These are phyloP conservation scores for Apotomis betuletana DNA, from an alignment of 2,888 invertebrate genomes.

Conservation along the genomic window DNA sequence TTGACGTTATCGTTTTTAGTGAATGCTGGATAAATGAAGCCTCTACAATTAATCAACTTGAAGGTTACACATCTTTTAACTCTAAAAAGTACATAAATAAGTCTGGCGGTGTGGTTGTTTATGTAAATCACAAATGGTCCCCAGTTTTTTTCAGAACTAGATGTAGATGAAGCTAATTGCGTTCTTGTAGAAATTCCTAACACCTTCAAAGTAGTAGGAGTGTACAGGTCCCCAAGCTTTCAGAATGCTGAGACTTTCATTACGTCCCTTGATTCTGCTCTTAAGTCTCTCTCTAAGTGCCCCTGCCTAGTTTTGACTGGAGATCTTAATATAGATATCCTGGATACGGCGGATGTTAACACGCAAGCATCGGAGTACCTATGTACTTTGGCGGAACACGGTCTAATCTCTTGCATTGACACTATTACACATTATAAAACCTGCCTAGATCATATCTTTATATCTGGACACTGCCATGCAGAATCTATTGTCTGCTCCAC, in stretches of 20 bases:
- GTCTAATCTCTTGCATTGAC: not conserved
- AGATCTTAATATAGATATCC: constrained; percentile 32
- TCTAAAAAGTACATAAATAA: constrained; percentile 28
- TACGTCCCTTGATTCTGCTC: not conserved
- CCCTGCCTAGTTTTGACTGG: constrained; percentile 20
- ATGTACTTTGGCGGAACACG: constrained; percentile 11
- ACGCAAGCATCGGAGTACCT: constrained; percentile 3
- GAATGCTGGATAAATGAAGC: constrained; percentile 32
- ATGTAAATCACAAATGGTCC: constrained; percentile 25
- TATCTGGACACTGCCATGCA: not conserved
- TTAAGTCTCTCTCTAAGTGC: not conserved
- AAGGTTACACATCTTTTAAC: constrained; percentile 3
- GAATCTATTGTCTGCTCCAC: constrained; percentile 12
- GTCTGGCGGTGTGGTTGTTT: constrained; percentile 34
- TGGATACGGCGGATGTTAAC: not conserved
- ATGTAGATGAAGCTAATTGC: constrained; percentile 22
- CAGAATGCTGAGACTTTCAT: constrained; percentile 12
- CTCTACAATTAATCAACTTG: constrained; percentile 13
- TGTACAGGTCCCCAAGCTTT: constrained; percentile 30
- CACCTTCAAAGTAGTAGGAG: not conserved
- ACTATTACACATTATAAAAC: constrained; percentile 12
- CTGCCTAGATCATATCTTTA: constrained; percentile 34
- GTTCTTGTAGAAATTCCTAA: constrained; percentile 20
- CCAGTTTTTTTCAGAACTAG: constrained; percentile 19
- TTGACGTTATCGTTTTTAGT: constrained; percentile 28